Evolutionary conservation across 2,797 vertebrate species (phyloP).

Genomic region (Eulemur mongoz): DNA sequence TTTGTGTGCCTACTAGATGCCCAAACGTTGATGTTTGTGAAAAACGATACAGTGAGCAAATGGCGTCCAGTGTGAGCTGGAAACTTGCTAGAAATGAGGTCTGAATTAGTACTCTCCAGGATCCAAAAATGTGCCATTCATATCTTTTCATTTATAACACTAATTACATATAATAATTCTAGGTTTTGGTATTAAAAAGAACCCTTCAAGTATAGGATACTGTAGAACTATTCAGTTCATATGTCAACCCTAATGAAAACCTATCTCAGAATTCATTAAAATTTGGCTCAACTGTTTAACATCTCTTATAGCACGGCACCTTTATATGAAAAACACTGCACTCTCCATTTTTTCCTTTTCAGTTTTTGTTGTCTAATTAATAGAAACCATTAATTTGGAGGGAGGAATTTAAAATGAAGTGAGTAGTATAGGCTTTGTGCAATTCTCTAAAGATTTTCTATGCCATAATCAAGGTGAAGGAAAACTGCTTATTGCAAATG

Average conservation of each 20-base stretch:
- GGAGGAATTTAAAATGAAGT: conserved; percentile 53
- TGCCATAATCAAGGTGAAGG: conserved; percentile 48
- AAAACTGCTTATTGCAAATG: conserved; percentile 56
- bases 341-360: conserved; percentile 5
- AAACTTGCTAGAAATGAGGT: not conserved
- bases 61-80: not conserved
- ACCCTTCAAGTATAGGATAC: conserved; percentile 9
- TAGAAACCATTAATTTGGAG: conserved; percentile 69
- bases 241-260: conserved; percentile 74
- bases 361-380: conserved; percentile 79
- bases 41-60: not conserved
- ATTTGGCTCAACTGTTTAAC: conserved; percentile 56
- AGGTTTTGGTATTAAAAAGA: conserved; percentile 69
- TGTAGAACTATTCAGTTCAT: conserved; percentile 45
- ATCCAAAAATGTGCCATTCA: conserved; percentile 57
- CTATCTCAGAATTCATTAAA: conserved; percentile 74
- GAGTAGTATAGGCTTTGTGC: conserved; percentile 49
- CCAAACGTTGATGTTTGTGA: not conserved
- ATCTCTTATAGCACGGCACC: conserved; percentile 33
- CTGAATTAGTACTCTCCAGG: conserved; percentile 56
- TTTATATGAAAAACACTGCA: conserved; percentile 42
- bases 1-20: not conserved
- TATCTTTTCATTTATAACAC: conserved; percentile 66
- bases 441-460: conserved; percentile 38
- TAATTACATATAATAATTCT: conserved; percentile 73